Evolutionary conservation across 1,140 invertebrate species (phyloP).

Genomic region (Drosophila pseudoananassae): DNA sequence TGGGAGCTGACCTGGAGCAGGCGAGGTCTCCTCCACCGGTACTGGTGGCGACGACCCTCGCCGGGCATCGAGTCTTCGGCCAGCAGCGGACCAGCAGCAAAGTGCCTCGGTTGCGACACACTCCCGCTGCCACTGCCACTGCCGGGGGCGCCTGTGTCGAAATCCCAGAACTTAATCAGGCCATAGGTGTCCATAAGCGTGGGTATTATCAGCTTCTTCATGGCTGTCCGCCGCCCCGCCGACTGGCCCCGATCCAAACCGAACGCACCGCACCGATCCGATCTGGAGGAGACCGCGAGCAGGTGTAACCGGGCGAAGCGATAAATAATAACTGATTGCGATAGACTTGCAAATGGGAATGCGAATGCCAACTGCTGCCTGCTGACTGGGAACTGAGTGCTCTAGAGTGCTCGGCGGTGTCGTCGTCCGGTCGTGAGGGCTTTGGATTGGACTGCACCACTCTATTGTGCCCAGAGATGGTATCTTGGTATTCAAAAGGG

Average conservation of each 20-base stretch:
- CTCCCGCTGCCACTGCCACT: neutral
- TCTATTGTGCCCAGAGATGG: slow-evolving; percentile 13
- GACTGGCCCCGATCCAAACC: neutral
- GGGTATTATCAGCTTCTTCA: slow-evolving; percentile 80
- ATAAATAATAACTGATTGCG: slow-evolving; percentile 77
- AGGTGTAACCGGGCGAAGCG: slow-evolving; percentile 68
- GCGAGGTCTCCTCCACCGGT: slow-evolving; percentile 47
- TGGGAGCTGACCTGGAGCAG: slow-evolving; percentile 54
- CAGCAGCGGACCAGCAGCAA: slow-evolving; percentile 3
- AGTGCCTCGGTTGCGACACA: slow-evolving; percentile 5
- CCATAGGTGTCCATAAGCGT: slow-evolving; percentile 78
- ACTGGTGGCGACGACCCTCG: slow-evolving; percentile 36
- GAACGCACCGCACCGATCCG: neutral
- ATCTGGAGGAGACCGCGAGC: slow-evolving; percentile 18
- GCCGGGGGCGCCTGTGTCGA: slow-evolving; percentile 62
- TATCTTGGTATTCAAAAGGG: slow-evolving; percentile 48
- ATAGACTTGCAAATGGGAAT: slow-evolving; percentile 60
- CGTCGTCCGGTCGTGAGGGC: slow-evolving; percentile 54
- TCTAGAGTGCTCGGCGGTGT: slow-evolving; percentile 10
- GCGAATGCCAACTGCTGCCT: slow-evolving; percentile 1
- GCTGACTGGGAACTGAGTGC: slow-evolving; percentile 1
- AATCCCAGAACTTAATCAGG: slow-evolving; percentile 79
- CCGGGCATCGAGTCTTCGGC: slow-evolving; percentile 48
- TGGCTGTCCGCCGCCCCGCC: slow-evolving; percentile 17
- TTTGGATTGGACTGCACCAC: slow-evolving; percentile 1